Evolutionary conservation across 2,797 vertebrate genomes (phyloP).

Genomic region (Esox masquinongy): DNA sequence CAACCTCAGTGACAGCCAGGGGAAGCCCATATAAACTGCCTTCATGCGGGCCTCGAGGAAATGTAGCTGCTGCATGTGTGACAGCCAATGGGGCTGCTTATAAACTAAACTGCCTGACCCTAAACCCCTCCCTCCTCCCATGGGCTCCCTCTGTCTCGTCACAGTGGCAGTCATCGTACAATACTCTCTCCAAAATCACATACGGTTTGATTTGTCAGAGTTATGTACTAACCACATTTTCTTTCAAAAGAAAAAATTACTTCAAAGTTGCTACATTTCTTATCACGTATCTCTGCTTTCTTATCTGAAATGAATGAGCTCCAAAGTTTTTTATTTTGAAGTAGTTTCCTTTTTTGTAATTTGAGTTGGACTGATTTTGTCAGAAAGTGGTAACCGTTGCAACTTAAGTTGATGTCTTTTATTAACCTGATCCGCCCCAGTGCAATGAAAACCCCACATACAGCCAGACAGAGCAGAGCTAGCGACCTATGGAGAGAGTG

Average conservation of each 20-base stretch:
- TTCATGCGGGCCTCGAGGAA: no score
- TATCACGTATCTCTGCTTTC: constrained; percentile 85
- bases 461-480: constrained; percentile 90
- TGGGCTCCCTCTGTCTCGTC: constrained; percentile 79
- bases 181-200: constrained; percentile 80
- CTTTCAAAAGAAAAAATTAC: constrained; percentile 57
- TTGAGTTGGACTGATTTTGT: constrained; percentile 56
- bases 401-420: constrained; percentile 78
- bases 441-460: constrained; percentile 87
- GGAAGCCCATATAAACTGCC: constrained; percentile 13
- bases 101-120: constrained; percentile 18
- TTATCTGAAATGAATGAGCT: constrained; percentile 76
- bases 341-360: constrained; percentile 10
- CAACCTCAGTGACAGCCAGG: neutral
- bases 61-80: no score
- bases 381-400: constrained; percentile 76
- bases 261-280: constrained; percentile 80
- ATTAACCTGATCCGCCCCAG: constrained; percentile 62
- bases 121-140: constrained; percentile 23
- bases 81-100: no score
- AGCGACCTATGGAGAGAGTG: constrained; percentile 55
- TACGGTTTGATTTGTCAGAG: constrained; percentile 76
- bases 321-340: constrained; percentile 47
- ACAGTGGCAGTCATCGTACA: constrained; percentile 81
- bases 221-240: constrained; percentile 85